Percentiles rank a stretch among this genome's conserved stretches.
Conservation (phyloP, 2,113 vertebrate species). For the Phoenicopterus ruber region DNA sequence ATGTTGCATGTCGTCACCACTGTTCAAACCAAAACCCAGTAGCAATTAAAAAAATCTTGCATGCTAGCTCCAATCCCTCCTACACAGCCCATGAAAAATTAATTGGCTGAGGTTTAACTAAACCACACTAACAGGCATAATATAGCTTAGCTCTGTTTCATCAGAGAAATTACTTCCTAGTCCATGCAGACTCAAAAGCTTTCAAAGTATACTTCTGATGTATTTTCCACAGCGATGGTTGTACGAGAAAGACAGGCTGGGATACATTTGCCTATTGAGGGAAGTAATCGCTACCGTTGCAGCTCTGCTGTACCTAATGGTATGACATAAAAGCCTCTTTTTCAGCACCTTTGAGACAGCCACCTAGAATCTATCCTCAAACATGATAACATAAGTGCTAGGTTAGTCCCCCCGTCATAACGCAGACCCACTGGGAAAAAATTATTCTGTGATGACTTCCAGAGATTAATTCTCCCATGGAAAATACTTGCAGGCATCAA, state of each 20-base stretch:
- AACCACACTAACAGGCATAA: background rate
- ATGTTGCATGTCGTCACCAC: background rate
- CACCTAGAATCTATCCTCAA: background rate
- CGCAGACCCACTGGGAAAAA: background rate
- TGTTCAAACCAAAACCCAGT: background rate
- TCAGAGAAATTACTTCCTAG: background rate
- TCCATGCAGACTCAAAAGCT: background rate
- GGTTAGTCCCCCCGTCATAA: background rate
- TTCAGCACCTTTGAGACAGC: background rate
- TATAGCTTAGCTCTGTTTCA: background rate
- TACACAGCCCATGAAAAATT: slow-evolving; percentile 27
- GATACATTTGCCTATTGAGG: background rate
- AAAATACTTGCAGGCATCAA: background rate
- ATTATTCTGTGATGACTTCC: background rate
- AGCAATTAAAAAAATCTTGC: background rate
- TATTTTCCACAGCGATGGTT: background rate
- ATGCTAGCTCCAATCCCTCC: background rate
- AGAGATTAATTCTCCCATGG: background rate
- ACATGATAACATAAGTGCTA: background rate
- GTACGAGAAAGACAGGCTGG: background rate
- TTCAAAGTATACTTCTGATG: background rate
- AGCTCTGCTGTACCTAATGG: background rate
- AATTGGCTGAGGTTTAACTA: slow-evolving; percentile 12
- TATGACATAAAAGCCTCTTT: background rate
- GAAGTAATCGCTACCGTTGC: background rate